phyloP scores from a whole-genome alignment of 1,140 invertebrate genomes.

The Ceratitis capitata region DNA sequence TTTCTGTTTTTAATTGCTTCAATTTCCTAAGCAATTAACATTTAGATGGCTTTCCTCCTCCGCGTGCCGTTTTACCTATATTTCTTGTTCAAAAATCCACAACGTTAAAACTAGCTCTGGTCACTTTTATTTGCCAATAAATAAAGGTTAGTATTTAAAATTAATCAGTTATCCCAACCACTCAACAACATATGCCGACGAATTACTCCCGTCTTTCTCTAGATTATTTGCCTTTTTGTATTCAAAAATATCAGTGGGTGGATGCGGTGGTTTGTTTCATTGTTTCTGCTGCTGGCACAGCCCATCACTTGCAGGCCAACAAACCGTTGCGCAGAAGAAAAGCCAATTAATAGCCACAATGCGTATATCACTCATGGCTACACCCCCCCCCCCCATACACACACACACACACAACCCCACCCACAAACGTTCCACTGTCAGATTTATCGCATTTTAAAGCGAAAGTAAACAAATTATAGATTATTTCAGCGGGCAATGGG shows the following conservation, averaged over 20 bases:
- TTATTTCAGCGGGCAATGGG: conserved; percentile 6
- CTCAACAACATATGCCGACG: background rate
- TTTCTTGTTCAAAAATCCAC: too few relatives aligned
- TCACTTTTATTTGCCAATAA: background rate
- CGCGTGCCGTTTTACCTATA: too few relatives aligned
- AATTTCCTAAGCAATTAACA: too few relatives aligned
- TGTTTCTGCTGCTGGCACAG: background rate
- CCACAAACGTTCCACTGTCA: too few relatives aligned
- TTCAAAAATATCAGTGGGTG: background rate
- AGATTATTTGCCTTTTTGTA: background rate
- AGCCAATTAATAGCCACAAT: conserved; percentile 4
- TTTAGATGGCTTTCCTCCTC: too few relatives aligned
- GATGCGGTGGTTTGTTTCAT: background rate
- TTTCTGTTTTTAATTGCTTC: too few relatives aligned
- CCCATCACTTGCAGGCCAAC: conserved; percentile 18
- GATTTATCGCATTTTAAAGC: conserved; percentile 18
- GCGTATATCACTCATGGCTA: background rate
- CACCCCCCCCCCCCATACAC: background rate
- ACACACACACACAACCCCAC: background rate
- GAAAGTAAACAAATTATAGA: conserved; percentile 17
- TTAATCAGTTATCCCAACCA: background rate
- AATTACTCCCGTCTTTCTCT: background rate
- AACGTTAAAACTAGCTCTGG: too few relatives aligned
- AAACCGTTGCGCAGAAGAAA: background rate
- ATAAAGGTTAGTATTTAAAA: conserved; percentile 6